phyloP scores from a whole-genome alignment of 2,888 invertebrate species.

The Amphipyra berbera region DNA sequence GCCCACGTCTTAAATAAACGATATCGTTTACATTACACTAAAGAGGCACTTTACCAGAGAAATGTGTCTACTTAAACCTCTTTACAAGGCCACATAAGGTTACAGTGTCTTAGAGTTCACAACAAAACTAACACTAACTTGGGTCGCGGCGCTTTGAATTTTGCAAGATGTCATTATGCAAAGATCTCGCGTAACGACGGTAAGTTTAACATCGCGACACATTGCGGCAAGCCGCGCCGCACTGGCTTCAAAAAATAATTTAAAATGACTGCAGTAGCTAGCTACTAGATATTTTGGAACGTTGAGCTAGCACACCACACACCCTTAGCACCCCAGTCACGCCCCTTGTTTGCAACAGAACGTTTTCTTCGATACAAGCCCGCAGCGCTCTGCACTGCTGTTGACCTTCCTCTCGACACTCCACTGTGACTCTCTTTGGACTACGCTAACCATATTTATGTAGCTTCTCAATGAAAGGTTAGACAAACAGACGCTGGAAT shows the following conservation, averaged over 20 bases:
- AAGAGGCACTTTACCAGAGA: slow-evolving; percentile 41
- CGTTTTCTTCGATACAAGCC: slow-evolving; percentile 36
- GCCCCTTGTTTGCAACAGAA: slow-evolving; percentile 43
- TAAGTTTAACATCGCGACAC: slow-evolving; percentile 63
- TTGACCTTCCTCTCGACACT: slow-evolving; percentile 29
- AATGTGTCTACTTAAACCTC: slow-evolving; percentile 40
- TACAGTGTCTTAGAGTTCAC: slow-evolving; percentile 33
- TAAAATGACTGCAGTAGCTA: slow-evolving; percentile 49
- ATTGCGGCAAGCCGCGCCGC: slow-evolving; percentile 27
- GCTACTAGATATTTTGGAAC: slow-evolving; percentile 35
- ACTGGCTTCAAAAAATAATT: slow-evolving; percentile 41
- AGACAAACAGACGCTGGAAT: slow-evolving; percentile 6
- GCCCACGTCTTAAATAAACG: slow-evolving; percentile 48
- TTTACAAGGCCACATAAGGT: slow-evolving; percentile 40
- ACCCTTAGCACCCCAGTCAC: slow-evolving; percentile 49
- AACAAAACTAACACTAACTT: slow-evolving; percentile 41
- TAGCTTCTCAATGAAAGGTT: slow-evolving; percentile 12
- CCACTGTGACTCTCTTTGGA: not conserved
- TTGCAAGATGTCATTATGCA: slow-evolving; percentile 64
- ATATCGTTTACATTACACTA: slow-evolving; percentile 43
- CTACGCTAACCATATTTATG: slow-evolving; percentile 9
- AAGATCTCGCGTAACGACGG: slow-evolving; percentile 57
- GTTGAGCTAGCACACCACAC: slow-evolving; percentile 10
- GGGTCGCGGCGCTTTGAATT: slow-evolving; percentile 52
- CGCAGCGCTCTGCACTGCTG: slow-evolving; percentile 31